These are phyloP conservation scores for Rhagoletis zephyria DNA, from an alignment of 1,140 invertebrate species.

Conservation along the genomic window DNA sequence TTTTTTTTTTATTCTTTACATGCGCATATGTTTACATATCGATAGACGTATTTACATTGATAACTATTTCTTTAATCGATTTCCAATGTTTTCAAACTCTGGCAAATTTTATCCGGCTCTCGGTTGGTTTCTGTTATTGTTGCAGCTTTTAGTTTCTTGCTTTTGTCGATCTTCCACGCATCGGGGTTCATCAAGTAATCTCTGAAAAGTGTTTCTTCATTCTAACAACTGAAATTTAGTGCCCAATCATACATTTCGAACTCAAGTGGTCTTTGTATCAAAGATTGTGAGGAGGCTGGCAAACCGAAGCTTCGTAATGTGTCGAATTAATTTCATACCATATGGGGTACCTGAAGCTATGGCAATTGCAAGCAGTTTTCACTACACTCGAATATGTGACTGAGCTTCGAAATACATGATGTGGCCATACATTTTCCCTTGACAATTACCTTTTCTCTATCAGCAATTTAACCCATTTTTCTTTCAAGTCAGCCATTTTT, in stretches of 20 bases:
- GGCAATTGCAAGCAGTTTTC: no score
- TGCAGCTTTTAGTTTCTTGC: slow-evolving; percentile 59
- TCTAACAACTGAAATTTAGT: background rate
- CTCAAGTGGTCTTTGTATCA: background rate
- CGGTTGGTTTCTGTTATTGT: background rate
- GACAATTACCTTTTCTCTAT: slow-evolving; percentile 65
- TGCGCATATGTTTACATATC: background rate
- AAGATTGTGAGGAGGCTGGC: no score
- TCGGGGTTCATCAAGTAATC: slow-evolving; percentile 61
- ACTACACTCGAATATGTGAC: background rate
- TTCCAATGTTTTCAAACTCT: slow-evolving; percentile 64
- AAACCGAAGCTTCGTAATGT: no score
- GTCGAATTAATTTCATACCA: no score
- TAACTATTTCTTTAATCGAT: slow-evolving; percentile 63
- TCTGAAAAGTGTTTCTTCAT: background rate
- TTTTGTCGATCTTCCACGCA: slow-evolving; percentile 66
- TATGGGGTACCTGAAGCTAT: no score
- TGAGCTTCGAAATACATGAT: no score
- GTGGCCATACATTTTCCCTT: no score
- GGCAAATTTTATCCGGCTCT: slow-evolving; percentile 25
- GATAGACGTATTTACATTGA: slow-evolving; percentile 1
- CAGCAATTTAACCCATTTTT: slow-evolving; percentile 75
- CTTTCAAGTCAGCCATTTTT: slow-evolving; percentile 76
- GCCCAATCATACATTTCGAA: background rate
- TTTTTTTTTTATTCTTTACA: background rate